Base-by-base conservation (phyloP, 2,888 invertebrate species). In the Azorinus chamasolen region DNA sequence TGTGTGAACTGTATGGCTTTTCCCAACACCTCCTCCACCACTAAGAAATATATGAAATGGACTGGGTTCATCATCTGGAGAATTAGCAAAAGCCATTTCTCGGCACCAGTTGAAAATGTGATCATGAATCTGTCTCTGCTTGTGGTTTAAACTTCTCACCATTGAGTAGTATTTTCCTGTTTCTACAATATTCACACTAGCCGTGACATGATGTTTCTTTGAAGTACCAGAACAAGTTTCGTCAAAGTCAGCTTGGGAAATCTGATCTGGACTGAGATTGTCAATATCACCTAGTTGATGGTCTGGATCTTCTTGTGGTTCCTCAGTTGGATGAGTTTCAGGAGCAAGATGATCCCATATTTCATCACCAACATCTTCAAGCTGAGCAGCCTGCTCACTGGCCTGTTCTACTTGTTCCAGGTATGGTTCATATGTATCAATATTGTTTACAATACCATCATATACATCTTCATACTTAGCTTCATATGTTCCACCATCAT, bases 11-110 rank as follows among this genome's bases (percentile, higher is more conserved):
- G 22, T 1, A 41, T 68, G 72, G 27, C 55, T 64, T 64, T 75
- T 72, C 1, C 75, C 68, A 20, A 59, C 51, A 10, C 79, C 71
- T 22, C 41, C 75, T 20, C 55, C 58, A 8, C 75, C 79, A 61
- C 59, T 72, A 1, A 79, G 41, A 32, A 75, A 79, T 18, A 78
- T 64, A 16, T 73, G 39, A 46, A 78, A 73, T 12, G 72, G 70
- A n/a, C 73, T 39, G 8, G 65, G 61, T 32, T 32, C 18, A 24
- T 39, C 45, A 1, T 25, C 27, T 6, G 14, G n/a, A 22, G 59
- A 41, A 53, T 1, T 32, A 1, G 61, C 54, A 24, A 53, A 27
- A 25, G 16, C 41, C 53, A 41, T 53, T 4, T 63, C 6, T 6
- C 43, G n/a, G 32, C 53, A 41, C 61, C 68, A 61, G 6, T 10